Conservation (phyloP, 2,888 invertebrate genomes). For the Morpho achilles region DNA sequence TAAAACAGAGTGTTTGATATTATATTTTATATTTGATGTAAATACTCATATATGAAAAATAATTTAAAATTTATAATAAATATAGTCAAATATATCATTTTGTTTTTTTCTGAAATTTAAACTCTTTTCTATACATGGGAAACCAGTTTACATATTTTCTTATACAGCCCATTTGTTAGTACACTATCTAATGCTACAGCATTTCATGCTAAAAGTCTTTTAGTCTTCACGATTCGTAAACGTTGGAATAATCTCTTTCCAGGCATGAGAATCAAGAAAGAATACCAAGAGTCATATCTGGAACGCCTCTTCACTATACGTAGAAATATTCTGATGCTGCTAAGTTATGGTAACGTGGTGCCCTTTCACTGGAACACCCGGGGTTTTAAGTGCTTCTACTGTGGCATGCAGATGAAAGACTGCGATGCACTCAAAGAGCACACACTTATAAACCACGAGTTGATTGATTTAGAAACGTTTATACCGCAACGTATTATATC, state of each 20-base stretch:
- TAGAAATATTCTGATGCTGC: conserved; percentile 46
- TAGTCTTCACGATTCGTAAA: conserved; percentile 5
- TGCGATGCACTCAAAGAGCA: conserved; percentile 47
- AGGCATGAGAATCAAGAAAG: conserved; percentile 41
- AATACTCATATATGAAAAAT: no score
- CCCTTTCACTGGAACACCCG: conserved; percentile 61
- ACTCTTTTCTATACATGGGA: no score
- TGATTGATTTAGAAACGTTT: conserved; percentile 40
- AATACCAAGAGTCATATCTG: conserved; percentile 37
- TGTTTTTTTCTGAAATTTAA: no score
- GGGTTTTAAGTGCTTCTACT: conserved; percentile 59
- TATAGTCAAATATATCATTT: no score
- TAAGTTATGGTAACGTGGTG: conserved; percentile 48
- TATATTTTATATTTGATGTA: no score
- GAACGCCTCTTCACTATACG: conserved; percentile 46
- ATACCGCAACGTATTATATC: conserved; percentile 47
- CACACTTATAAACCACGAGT: conserved; percentile 38
- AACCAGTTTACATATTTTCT: no score
- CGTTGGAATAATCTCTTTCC: conserved; percentile 48
- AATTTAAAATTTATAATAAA: no score
- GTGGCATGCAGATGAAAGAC: conserved; percentile 48
- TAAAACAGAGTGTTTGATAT: no score
- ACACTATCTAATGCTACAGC: no score
- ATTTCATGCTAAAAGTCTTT: no score
- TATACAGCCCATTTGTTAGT: no score